Conservation (phyloP, 2,113 vertebrate genomes). For the Picathartes gymnocephalus region DNA sequence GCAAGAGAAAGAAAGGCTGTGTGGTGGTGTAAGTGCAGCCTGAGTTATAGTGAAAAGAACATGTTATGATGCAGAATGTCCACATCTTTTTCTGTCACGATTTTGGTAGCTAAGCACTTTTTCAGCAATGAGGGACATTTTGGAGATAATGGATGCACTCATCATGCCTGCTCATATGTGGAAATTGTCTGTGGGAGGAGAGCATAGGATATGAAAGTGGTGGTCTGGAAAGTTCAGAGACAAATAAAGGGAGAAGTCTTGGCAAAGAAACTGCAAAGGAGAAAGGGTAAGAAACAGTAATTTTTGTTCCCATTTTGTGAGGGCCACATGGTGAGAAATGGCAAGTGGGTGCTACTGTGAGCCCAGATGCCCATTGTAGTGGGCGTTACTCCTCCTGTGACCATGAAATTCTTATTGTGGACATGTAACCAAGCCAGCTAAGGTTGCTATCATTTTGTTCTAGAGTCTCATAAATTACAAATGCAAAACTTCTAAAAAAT, state of each 20-base stretch:
- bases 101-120: neutral
- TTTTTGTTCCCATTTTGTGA: neutral
- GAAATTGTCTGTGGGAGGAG: neutral
- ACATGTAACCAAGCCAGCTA: neutral
- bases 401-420: neutral
- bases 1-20: neutral
- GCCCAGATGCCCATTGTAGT: too few relatives aligned
- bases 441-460: neutral
- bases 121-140: neutral
- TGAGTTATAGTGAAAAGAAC: neutral
- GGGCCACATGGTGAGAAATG: neutral
- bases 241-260: neutral
- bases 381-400: neutral
- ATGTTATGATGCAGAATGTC: neutral
- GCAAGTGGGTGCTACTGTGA: neutral
- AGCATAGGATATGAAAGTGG: accelerated
- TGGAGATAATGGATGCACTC: neutral
- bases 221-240: neutral
- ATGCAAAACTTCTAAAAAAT: neutral
- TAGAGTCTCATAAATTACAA: neutral
- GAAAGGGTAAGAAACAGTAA: neutral
- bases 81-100: neutral
- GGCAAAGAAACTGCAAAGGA: neutral
- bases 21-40: neutral
- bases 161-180: accelerated